phyloP scores from a whole-genome alignment of 2,797 vertebrate genomes.

The Chiloscyllium punctatum region DNA sequence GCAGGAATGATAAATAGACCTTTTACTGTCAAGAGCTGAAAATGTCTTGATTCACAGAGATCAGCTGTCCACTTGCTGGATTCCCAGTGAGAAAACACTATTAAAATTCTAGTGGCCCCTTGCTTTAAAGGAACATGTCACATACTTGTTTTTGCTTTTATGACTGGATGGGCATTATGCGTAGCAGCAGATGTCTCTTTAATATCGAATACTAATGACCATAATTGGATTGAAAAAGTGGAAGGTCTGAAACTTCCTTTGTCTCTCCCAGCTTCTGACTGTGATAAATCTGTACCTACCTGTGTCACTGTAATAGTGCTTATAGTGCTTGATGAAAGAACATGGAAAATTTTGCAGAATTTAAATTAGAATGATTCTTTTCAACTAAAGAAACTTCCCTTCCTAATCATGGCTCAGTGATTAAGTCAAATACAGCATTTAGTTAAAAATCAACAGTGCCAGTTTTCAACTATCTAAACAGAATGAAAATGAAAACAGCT shows the following conservation, averaged over 20 bases:
- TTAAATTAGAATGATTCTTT: neutral
- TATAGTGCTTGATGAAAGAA: neutral
- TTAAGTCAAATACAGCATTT: neutral
- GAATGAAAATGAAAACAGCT: slow-evolving; percentile 1
- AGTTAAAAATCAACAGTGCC: neutral
- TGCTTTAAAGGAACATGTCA: neutral
- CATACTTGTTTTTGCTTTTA: neutral
- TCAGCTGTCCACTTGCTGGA: neutral
- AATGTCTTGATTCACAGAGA: neutral
- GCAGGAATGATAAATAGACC: slow-evolving; percentile 36
- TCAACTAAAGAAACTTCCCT: neutral
- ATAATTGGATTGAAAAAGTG: slow-evolving; percentile 2
- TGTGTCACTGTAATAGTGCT: neutral
- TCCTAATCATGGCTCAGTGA: neutral
- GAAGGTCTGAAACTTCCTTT: neutral
- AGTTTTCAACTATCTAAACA: neutral
- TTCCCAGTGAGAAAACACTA: neutral
- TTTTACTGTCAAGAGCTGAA: slow-evolving; percentile 9
- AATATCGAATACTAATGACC: neutral
- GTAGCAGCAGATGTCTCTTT: neutral
- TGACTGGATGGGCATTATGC: neutral
- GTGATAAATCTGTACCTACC: neutral
- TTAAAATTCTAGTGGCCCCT: neutral
- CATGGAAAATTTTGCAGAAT: neutral
- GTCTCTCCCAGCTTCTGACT: neutral